A percentile compares a stretch with the other conserved stretches of the same genome.
These are phyloP conservation scores for Eurytoma californica DNA, from an alignment of 2,888 invertebrate genomes.

Conservation along the genomic window DNA sequence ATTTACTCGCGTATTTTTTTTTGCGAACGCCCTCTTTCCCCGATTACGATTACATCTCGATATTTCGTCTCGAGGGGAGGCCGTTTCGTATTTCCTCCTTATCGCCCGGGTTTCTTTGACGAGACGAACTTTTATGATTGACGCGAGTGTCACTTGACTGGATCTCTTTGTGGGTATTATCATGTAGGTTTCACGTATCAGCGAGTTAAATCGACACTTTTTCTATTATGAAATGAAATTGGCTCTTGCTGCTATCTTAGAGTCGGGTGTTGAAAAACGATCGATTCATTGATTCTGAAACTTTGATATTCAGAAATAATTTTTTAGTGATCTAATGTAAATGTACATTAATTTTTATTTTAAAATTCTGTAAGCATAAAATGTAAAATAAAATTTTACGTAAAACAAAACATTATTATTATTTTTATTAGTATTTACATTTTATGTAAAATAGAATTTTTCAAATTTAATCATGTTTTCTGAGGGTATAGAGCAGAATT, in stretches of 20 bases:
- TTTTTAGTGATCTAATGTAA: too few relatives aligned
- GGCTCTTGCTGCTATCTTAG: too few relatives aligned
- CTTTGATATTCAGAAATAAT: too few relatives aligned
- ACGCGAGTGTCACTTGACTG: constrained; percentile 18
- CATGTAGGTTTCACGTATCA: neutral
- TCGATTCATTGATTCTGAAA: too few relatives aligned
- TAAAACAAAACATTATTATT: too few relatives aligned
- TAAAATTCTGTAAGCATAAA: too few relatives aligned
- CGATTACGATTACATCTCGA: constrained; percentile 54
- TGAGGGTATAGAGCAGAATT: neutral
- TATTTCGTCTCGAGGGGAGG: constrained; percentile 33
- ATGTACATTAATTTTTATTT: too few relatives aligned
- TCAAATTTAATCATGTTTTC: too few relatives aligned
- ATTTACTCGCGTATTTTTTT: neutral
- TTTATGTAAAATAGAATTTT: too few relatives aligned
- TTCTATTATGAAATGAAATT: neutral
- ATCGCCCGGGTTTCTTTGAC: constrained; percentile 28
- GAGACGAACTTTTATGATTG: constrained; percentile 50
- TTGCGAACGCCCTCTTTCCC: constrained; percentile 21
- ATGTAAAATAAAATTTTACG: too few relatives aligned
- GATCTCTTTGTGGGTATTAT: neutral
- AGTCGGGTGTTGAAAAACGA: neutral
- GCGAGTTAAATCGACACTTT: neutral
- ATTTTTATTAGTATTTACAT: too few relatives aligned
- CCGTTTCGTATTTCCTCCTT: constrained; percentile 40